Conservation (phyloP, 2,797 vertebrate species). For the Cyprinella venusta region DNA sequence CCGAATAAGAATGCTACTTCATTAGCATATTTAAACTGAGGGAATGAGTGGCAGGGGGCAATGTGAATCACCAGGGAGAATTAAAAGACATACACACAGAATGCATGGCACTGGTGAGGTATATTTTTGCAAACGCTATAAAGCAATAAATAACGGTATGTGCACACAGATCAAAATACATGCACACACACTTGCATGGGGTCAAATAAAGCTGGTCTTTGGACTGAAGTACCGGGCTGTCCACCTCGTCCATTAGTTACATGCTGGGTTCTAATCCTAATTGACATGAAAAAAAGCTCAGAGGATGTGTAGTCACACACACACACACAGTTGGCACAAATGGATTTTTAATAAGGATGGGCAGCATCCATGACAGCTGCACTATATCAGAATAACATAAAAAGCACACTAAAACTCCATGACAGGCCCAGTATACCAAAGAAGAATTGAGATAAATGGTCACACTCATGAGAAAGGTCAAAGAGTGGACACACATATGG, state of each 20-base stretch:
- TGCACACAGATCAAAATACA: slow-evolving; percentile 32
- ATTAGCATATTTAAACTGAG: slow-evolving; percentile 79
- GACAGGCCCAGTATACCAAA: slow-evolving; percentile 37
- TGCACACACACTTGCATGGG: slow-evolving; percentile 36
- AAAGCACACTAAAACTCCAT: slow-evolving; percentile 13
- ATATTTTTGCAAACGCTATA: slow-evolving; percentile 77
- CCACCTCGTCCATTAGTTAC: slow-evolving; percentile 76
- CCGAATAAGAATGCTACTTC: slow-evolving; percentile 73
- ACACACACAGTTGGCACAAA: slow-evolving; percentile 24
- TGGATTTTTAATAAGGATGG: slow-evolving; percentile 38
- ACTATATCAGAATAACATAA: slow-evolving; percentile 27
- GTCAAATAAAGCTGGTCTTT: slow-evolving; percentile 51
- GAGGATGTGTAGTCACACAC: slow-evolving; percentile 58
- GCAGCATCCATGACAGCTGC: slow-evolving; percentile 19
- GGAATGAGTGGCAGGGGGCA: slow-evolving; percentile 67
- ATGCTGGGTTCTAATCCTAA: slow-evolving; percentile 85
- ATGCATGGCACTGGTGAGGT: slow-evolving; percentile 59
- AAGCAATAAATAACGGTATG: slow-evolving; percentile 71
- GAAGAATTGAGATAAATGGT: slow-evolving; percentile 41
- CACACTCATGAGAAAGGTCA: slow-evolving; percentile 45
- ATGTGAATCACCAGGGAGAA: slow-evolving; percentile 32
- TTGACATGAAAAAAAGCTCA: slow-evolving; percentile 74
- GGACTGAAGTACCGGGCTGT: slow-evolving; percentile 50
- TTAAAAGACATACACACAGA: slow-evolving; percentile 56
- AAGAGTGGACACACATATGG: slow-evolving; percentile 50